Base-by-base conservation (phyloP, 2,888 invertebrate species). In the Napeogenes sylphis region DNA sequence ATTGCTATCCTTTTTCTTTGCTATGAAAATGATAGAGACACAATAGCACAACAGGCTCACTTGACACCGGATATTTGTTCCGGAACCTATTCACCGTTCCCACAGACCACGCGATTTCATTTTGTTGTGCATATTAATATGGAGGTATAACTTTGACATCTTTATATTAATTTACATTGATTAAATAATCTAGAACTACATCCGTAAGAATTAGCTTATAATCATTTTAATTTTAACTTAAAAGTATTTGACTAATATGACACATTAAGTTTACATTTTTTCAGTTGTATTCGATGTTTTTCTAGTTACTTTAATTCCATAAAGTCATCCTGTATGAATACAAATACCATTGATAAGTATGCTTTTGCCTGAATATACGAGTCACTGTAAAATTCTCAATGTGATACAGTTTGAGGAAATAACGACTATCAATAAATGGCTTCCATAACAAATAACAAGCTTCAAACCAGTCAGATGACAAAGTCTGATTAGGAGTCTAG, bases 81-180 rank as follows among this genome's bases (percentile, higher is more conserved):
- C 84, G 85, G 86, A 83, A 81, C 83, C 81, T 83, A 85, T 86
- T 87, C 83, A 83, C 82, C 81, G 83, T 79, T 78, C 74, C 81
- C 79, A 80, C 81, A 81, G 81, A 73, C 73, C 71, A 78, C 76
- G 75, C 75, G 77, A 83, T 82, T 84, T 81, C 79, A 82, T 83
- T 83, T 83, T 81, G 82, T 77, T 80, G 75, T 78, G 79, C 81
- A 83, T 83, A 80, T 79, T 82, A 80, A 82, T 81, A 71, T 67
- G 74, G 73, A 74, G 74, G 74, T 73, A 77, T 75, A 78, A 73
- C 66, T 73, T 73, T 75, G 77, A 76, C 75, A 71, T 72, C 69
- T 72, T 72, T 71, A 74, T 70, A 74, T 70, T 47, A 30, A 51
- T 51, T 21, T 51, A 8, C 10, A 42, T 42, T 8, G 10, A 2